Evolutionary conservation across 2,113 vertebrate species (phyloP).

Genomic region (Ptychochromis oligacanthus): DNA sequence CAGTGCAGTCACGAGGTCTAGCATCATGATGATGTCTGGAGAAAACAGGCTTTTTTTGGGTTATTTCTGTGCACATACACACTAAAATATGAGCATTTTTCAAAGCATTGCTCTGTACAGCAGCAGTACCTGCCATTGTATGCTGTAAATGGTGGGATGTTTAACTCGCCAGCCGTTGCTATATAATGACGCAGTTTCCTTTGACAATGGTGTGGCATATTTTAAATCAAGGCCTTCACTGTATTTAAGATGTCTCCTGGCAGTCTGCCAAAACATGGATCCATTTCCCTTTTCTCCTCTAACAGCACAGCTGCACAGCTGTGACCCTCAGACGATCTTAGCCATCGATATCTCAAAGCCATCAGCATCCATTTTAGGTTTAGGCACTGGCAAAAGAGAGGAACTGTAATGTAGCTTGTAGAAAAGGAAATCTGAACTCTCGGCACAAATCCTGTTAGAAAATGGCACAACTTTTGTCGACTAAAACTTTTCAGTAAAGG

Average conservation of each 20-base stretch:
- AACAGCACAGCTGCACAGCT: conserved; percentile 73
- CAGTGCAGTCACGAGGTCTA: conserved; percentile 66
- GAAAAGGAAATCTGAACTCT: conserved; percentile 17
- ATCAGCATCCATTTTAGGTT: conserved; percentile 81
- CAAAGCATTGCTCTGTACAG: conserved; percentile 34
- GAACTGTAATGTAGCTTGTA: conserved; percentile 16
- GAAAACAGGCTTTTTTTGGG: conserved; percentile 63
- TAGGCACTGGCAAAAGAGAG: conserved; percentile 39
- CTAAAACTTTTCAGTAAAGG: conserved; percentile 6
- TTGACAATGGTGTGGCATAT: conserved; percentile 65
- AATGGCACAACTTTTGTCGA: neutral
- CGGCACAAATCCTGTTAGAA: neutral
- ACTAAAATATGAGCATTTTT: conserved; percentile 39
- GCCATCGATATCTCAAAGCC: conserved; percentile 60
- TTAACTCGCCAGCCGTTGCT: conserved; percentile 46
- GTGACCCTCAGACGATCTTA: conserved; percentile 66
- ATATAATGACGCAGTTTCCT: conserved; percentile 60
- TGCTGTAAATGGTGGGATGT: conserved; percentile 44
- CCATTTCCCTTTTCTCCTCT: conserved; percentile 57
- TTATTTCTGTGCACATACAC: conserved; percentile 55
- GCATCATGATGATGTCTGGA: conserved; percentile 65
- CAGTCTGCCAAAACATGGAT: conserved; percentile 64
- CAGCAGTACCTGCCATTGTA: conserved; percentile 63
- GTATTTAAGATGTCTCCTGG: conserved; percentile 76
- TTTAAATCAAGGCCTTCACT: conserved; percentile 68